A percentile compares a stretch with the other conserved stretches of the same genome.
Evolutionary conservation across 2,888 invertebrate species (phyloP).

Genomic region (Ichneumoninae sp.): DNA sequence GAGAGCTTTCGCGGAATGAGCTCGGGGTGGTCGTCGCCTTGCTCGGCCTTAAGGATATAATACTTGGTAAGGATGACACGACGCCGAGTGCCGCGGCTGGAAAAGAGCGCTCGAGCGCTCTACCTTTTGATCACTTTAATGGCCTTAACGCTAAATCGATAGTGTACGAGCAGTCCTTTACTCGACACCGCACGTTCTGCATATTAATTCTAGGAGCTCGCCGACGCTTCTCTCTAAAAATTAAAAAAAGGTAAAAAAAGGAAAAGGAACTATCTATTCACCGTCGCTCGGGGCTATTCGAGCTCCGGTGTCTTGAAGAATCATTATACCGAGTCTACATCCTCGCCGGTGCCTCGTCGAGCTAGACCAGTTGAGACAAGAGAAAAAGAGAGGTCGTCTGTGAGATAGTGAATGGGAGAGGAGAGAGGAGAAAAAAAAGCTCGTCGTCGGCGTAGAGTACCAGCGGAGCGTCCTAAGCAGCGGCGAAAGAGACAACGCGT

Average conservation of each 20-base stretch:
- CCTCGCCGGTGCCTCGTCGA: background rate
- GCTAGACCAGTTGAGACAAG: constrained; percentile 19
- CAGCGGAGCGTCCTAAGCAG: constrained; percentile 46
- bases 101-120: constrained; percentile 15
- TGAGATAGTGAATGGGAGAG: constrained; percentile 34
- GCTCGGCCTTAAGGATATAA: constrained; percentile 19
- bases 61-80: constrained; percentile 26
- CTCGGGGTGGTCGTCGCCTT: constrained; percentile 58
- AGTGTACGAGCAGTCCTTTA: constrained; percentile 41
- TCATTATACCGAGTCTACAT: constrained; percentile 58
- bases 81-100: constrained; percentile 21
- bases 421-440: constrained; percentile 33
- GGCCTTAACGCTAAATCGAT: constrained; percentile 62
- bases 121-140: constrained; percentile 64
- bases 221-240: background rate
- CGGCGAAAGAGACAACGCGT: constrained; percentile 61
- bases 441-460: constrained; percentile 21
- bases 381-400: constrained; percentile 22
- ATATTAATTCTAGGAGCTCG: constrained; percentile 58
- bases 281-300: constrained; percentile 38
- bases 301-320: constrained; percentile 40
- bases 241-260: constrained; percentile 42
- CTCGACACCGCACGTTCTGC: constrained; percentile 49
- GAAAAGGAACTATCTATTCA: constrained; percentile 38
- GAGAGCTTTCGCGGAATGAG: constrained; percentile 58